These are phyloP conservation scores for Melinaea menophilus DNA, from an alignment of 2,888 invertebrate species.

Conservation along the genomic window DNA sequence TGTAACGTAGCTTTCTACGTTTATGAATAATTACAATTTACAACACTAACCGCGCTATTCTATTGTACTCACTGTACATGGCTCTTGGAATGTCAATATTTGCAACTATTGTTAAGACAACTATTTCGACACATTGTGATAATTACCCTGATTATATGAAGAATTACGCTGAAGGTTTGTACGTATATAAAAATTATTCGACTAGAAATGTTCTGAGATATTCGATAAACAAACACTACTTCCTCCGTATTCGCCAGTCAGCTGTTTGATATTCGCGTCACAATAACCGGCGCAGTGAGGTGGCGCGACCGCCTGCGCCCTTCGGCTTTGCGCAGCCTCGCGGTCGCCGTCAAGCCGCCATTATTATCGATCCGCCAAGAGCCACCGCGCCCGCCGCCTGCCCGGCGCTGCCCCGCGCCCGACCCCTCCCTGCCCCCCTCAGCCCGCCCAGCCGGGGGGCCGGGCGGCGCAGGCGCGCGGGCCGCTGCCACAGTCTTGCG, in stretches of 20 bases:
- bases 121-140: conserved; percentile 7
- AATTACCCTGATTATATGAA: no score
- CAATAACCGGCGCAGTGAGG: conserved; percentile 34
- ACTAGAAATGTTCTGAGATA: conserved; percentile 22
- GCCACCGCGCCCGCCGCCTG: conserved; percentile 37
- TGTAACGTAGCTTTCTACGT: conserved; percentile 19
- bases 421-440: conserved; percentile 35
- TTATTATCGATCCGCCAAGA: conserved; percentile 53
- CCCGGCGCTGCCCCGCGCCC: conserved; percentile 32
- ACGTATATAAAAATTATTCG: conserved; percentile 15
- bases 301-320: conserved; percentile 23
- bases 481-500: conserved; percentile 56
- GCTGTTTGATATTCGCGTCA: conserved; percentile 65
- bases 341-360: conserved; percentile 39
- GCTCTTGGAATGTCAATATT: conserved; percentile 19
- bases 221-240: conserved; percentile 33
- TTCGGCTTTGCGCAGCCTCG: conserved; percentile 28
- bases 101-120: conserved; percentile 14
- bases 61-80: conserved; percentile 19
- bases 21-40: conserved; percentile 20
- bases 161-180: no score
- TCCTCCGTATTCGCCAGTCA: conserved; percentile 59
- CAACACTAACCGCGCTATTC: conserved; percentile 16
- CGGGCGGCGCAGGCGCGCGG: conserved; percentile 50
- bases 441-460: conserved; percentile 38